Evolutionary conservation across 2,113 vertebrate genomes (phyloP).

Genomic region (Fregetta grallaria): DNA sequence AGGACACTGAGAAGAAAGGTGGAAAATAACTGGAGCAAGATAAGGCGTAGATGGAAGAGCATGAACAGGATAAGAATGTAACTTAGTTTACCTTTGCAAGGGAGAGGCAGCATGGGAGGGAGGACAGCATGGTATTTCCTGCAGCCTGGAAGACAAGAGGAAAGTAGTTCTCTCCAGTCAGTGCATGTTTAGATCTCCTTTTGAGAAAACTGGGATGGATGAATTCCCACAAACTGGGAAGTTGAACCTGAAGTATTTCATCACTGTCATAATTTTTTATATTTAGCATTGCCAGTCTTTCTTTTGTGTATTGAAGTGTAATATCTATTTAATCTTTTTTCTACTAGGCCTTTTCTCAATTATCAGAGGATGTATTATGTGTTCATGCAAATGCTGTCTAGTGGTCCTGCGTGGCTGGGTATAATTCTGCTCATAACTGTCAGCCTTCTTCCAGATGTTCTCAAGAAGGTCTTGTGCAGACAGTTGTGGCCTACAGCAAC

Average conservation of each 20-base stretch:
- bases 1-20: neutral
- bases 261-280: neutral
- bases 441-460: constrained; percentile 92
- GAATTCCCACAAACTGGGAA: neutral
- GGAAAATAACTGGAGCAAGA: neutral
- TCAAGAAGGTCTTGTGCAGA: constrained; percentile 91
- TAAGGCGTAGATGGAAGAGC: neutral
- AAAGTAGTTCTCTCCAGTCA: neutral
- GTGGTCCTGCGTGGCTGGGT: constrained; percentile 93
- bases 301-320: neutral
- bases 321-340: neutral
- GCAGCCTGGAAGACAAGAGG: neutral
- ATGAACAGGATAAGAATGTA: neutral
- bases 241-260: neutral
- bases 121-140: neutral
- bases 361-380: constrained; percentile 99
- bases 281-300: neutral
- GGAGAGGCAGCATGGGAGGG: neutral
- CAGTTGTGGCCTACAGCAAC: constrained; percentile 93
- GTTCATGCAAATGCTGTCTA: constrained; percentile 96
- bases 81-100: neutral
- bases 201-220: neutral
- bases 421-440: constrained; percentile 89
- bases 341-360: constrained; percentile 93
- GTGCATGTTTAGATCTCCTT: neutral